Conservation (phyloP, 2,797 vertebrate genomes). For the Hippocampus kuda region DNA sequence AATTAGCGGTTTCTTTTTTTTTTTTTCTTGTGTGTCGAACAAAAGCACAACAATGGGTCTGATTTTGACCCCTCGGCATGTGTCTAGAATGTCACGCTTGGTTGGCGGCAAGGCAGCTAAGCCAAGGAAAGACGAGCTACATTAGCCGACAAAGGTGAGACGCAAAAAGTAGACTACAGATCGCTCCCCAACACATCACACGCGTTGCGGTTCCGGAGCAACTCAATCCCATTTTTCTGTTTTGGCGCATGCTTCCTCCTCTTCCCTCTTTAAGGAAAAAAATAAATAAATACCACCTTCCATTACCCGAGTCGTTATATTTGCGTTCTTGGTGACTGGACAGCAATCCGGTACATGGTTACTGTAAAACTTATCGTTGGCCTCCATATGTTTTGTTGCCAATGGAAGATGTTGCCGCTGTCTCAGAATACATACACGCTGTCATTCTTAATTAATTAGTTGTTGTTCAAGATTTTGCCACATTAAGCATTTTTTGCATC, state of each 20-base stretch:
- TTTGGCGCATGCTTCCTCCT: slow-evolving; percentile 30
- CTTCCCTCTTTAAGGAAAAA: not conserved
- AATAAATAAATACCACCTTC: too few relatives aligned
- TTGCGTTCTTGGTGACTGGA: not conserved
- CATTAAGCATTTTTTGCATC: not conserved
- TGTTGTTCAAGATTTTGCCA: not conserved
- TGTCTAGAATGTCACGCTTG: slow-evolving; percentile 34
- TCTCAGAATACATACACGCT: not conserved
- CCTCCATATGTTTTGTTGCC: not conserved
- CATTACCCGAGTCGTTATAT: not conserved
- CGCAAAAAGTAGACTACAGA: not conserved
- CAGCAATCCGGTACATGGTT: too few relatives aligned
- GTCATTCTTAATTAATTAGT: not conserved
- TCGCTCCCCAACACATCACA: slow-evolving; percentile 1
- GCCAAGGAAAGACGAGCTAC: slow-evolving; percentile 50
- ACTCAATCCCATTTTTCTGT: slow-evolving; percentile 25
- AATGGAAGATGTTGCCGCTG: not conserved
- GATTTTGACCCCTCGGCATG: slow-evolving; percentile 40
- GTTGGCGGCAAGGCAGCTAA: slow-evolving; percentile 23
- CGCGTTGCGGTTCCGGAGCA: slow-evolving; percentile 24
- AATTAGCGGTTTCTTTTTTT: slow-evolving; percentile 26
- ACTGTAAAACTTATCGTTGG: too few relatives aligned
- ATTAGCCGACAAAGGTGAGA: slow-evolving; percentile 35
- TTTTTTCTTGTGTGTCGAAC: slow-evolving; percentile 17
- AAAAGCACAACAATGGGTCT: slow-evolving; percentile 43